phyloP scores from a whole-genome alignment of 2,797 vertebrate genomes.

The Eulemur rubriventer region DNA sequence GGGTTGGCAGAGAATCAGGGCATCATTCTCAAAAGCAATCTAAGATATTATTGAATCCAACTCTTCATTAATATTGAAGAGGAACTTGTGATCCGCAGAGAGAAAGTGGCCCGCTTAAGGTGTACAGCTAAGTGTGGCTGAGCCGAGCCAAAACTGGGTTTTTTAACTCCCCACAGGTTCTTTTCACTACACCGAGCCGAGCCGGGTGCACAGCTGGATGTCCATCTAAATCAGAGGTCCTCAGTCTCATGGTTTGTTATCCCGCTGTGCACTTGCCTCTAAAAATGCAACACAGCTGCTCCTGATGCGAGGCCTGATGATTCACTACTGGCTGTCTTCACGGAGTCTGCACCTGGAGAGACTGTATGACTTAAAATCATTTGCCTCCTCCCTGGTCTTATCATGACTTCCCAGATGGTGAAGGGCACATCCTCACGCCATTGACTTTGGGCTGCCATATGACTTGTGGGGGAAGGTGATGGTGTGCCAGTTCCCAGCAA shows the following conservation, averaged over 20 bases:
- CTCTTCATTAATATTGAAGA: not conserved
- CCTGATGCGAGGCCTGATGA: not conserved
- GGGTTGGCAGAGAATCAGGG: not conserved
- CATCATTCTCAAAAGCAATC: not conserved
- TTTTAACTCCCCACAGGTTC: not conserved
- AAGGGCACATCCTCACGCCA: not conserved
- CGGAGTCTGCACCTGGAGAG: not conserved
- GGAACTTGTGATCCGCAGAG: not conserved
- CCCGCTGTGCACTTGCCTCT: not conserved
- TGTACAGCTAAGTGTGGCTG: not conserved
- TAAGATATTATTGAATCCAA: rapidly evolving
- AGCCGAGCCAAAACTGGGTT: not conserved
- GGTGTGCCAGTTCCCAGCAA: not conserved
- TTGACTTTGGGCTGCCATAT: not conserved
- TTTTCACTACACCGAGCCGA: rapidly evolving
- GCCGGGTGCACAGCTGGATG: not conserved
- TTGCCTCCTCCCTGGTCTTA: not conserved
- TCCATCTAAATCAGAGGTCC: not conserved
- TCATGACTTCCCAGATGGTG: not conserved
- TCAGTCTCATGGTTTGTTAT: rapidly evolving
- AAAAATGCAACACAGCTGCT: not conserved
- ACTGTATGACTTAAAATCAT: not conserved
- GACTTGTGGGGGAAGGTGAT: not conserved
- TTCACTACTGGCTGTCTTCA: not conserved
- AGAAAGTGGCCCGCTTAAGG: not conserved